Base-by-base conservation (phyloP, 2,888 invertebrate species). In the Lasioglossum zephyrum region DNA sequence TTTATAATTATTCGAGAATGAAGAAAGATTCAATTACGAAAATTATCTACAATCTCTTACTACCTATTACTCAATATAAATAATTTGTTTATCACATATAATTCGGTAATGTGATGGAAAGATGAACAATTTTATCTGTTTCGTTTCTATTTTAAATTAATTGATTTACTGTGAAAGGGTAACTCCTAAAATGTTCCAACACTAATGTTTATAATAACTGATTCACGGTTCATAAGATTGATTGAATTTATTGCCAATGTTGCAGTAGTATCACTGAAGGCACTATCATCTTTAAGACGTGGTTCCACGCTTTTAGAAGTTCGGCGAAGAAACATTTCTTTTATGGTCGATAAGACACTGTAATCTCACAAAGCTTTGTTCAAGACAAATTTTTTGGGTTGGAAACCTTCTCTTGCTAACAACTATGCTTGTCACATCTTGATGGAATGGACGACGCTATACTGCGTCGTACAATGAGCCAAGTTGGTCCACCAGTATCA, bases 381-480 rank as follows among this genome's bases (percentile, higher is more conserved):
- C 31, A 63, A 16, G 63, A 31, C 16, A 63, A 63, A 63, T 63
- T 63, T 63, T 63, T 63, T 63, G 16, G 31, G 63, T 31, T 31
- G 63, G 63, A 63, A 63, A 31, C 63, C 31, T 31, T 31, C 16
- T 63, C 63, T 63, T 16, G 16, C 31, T 63, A 63, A 63, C 16
- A 31, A 31, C 63, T 18, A 31, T 6, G 63, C 63, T 63, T 63
- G 63, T 63, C 31, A 63, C 63, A 31, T 63, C 31, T 63, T 63
- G 63, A 63, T 63, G 63, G 16, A 63, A 63, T 63, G 63, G 63
- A 8, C 63, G 6, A 63, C 18, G 63, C 31, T 18, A 31, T 31
- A 63, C 31, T 63, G 31, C 63, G 9, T 63, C 63, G 6, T 63
- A 63, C 31, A 63, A 63, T 63, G 63, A 63, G 63, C 63, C 63